Evolutionary conservation across 2,113 vertebrate genomes (phyloP).

Genomic region (Nibea albiflora): DNA sequence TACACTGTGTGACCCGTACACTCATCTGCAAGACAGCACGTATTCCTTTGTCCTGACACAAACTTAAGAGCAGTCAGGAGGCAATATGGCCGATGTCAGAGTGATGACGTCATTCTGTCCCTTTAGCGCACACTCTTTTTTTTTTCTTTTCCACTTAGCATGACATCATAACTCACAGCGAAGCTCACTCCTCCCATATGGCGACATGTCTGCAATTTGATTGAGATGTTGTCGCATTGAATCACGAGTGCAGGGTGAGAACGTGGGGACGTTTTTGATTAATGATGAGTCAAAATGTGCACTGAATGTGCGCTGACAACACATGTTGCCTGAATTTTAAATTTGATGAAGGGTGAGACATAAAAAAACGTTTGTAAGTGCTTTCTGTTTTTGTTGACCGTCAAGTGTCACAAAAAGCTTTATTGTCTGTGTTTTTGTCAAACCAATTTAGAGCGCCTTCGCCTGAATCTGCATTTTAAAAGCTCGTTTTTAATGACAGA

Average conservation of each 20-base stretch:
- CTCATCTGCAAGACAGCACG: not conserved
- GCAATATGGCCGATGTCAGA: conserved; percentile 62
- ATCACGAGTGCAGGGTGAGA: not conserved
- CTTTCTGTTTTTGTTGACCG: not conserved
- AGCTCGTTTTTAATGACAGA: not conserved
- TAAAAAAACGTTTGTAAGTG: not conserved
- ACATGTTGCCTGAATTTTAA: not conserved
- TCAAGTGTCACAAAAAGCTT: not conserved
- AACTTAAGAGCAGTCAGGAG: conserved; percentile 26
- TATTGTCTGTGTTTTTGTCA: not conserved
- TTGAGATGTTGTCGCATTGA: not conserved
- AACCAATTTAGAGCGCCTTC: not conserved
- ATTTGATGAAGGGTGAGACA: not conserved
- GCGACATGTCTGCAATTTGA: conserved; percentile 10
- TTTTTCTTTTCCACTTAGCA: conserved; percentile 62
- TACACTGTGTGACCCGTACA: not conserved
- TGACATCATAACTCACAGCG: conserved; percentile 46
- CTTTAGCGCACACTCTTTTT: conserved; percentile 53
- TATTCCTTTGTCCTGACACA: not conserved
- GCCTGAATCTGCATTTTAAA: not conserved
- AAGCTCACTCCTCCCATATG: conserved; percentile 28
- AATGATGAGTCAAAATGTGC: not conserved
- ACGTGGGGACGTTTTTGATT: not conserved
- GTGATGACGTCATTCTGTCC: conserved; percentile 62
- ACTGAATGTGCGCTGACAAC: not conserved